These are phyloP conservation scores for Hirundichthys speculiger DNA, from an alignment of 2,113 vertebrate species.

Conservation along the genomic window DNA sequence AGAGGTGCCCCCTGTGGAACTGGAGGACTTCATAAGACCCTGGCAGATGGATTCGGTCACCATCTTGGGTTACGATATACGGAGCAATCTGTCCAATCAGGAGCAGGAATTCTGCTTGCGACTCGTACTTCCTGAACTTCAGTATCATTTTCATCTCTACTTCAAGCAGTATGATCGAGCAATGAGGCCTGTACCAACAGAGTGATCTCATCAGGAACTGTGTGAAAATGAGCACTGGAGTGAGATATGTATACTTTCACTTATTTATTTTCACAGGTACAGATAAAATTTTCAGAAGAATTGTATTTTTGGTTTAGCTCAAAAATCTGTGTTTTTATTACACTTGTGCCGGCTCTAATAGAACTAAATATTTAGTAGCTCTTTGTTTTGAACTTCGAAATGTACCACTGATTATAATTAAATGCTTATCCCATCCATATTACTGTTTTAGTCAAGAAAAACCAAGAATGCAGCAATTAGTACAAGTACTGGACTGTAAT, in stretches of 20 bases:
- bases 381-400: no score
- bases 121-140: slow-evolving; percentile 58
- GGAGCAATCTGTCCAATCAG: slow-evolving; percentile 30
- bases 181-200: slow-evolving; percentile 21
- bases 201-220: not conserved
- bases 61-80: slow-evolving; percentile 50
- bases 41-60: slow-evolving; percentile 29
- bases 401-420: no score
- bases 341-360: no score
- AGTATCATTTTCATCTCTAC: slow-evolving; percentile 54
- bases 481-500: no score
- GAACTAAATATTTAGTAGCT: no score
- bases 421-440: no score
- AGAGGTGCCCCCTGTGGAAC: slow-evolving; percentile 30
- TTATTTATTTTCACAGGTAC: not conserved
- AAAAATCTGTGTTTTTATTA: no score
- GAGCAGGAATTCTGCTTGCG: slow-evolving; percentile 52
- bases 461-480: no score
- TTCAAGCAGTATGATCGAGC: slow-evolving; percentile 56
- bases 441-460: no score
- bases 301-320: not conserved
- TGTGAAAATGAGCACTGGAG: not conserved
- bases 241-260: not conserved
- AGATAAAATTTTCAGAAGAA: not conserved
- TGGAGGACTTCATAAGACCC: slow-evolving; percentile 4